phyloP scores from a whole-genome alignment of 2,113 vertebrate species.

The Notarius quadriscutis region DNA sequence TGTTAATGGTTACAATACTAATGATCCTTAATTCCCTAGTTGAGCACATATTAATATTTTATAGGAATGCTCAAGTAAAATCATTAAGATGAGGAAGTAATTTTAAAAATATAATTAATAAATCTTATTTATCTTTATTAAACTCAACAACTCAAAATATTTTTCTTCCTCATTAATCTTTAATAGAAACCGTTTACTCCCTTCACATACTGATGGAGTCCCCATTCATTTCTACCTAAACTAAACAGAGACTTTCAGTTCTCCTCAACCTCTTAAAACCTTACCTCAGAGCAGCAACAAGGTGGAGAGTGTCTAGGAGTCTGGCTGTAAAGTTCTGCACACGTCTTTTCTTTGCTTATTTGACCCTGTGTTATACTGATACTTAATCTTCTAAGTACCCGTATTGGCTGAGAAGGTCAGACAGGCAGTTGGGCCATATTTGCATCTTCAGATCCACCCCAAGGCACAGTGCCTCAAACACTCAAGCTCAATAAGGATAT shows the following conservation, averaged over 20 bases:
- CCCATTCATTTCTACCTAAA: neutral
- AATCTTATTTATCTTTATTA: neutral
- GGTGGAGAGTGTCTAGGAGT: constrained; percentile 70
- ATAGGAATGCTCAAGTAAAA: neutral
- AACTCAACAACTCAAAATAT: neutral
- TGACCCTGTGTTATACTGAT: constrained; percentile 82
- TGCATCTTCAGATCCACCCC: constrained; percentile 61
- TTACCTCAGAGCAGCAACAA: constrained; percentile 77
- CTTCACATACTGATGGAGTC: neutral
- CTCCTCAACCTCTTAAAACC: constrained; percentile 43
- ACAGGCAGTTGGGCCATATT: constrained; percentile 51
- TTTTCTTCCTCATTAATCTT: neutral
- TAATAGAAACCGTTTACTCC: neutral
- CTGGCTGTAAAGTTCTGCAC: constrained; percentile 68
- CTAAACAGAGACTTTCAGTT: neutral
- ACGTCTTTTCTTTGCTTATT: constrained; percentile 62
- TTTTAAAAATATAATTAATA: neutral
- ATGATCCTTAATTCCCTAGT: neutral
- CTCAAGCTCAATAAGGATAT: constrained; percentile 73
- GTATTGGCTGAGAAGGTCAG: constrained; percentile 75
- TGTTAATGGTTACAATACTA: neutral
- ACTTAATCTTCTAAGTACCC: constrained; percentile 76
- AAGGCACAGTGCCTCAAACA: constrained; percentile 5
- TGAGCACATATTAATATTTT: neutral
- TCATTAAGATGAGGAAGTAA: neutral